A percentile compares a stretch with the other conserved stretches of the same genome.
phyloP scores from a whole-genome alignment of 2,888 invertebrate species.

The Cheilosia grossa region DNA sequence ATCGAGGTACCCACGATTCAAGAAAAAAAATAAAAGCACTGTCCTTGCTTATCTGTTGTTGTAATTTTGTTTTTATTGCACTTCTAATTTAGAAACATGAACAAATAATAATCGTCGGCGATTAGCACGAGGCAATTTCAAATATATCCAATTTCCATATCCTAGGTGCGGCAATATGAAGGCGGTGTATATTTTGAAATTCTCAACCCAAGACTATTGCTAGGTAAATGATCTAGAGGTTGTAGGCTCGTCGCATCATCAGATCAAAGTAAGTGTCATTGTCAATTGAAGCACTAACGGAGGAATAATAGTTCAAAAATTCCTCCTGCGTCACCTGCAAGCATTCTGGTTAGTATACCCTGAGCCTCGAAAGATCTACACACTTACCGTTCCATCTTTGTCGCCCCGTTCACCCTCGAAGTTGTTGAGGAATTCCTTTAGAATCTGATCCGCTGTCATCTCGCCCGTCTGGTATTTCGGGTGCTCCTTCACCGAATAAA shows the following conservation, averaged over 20 bases:
- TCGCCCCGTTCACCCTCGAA: slow-evolving; percentile 88
- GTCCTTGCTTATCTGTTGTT: not conserved
- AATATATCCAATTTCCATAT: not conserved
- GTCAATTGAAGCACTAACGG: slow-evolving; percentile 97
- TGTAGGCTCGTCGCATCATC: slow-evolving; percentile 96
- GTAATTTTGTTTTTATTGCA: slow-evolving; percentile 9
- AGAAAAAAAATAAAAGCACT: too few species aligned
- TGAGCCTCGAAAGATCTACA: not conserved
- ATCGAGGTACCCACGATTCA: too few species aligned
- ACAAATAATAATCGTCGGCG: slow-evolving; percentile 9
- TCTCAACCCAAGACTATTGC: not conserved
- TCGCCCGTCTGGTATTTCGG: slow-evolving; percentile 95
- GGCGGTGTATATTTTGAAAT: slow-evolving; percentile 4
- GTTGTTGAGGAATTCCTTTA: slow-evolving; percentile 91
- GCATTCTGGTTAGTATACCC: slow-evolving; percentile 72
- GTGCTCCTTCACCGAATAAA: slow-evolving; percentile 92
- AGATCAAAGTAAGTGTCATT: slow-evolving; percentile 97
- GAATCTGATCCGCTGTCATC: slow-evolving; percentile 91
- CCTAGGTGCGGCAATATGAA: not conserved
- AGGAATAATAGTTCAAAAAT: slow-evolving; percentile 96
- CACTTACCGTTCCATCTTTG: slow-evolving; percentile 89
- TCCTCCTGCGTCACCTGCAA: slow-evolving; percentile 95
- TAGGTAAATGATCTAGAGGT: slow-evolving; percentile 85
- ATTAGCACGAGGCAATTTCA: slow-evolving; percentile 26
- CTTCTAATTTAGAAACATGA: slow-evolving; percentile 22